These are phyloP conservation scores for Tridacna gigas DNA, from an alignment of 2,888 invertebrate species.

Conservation along the genomic window DNA sequence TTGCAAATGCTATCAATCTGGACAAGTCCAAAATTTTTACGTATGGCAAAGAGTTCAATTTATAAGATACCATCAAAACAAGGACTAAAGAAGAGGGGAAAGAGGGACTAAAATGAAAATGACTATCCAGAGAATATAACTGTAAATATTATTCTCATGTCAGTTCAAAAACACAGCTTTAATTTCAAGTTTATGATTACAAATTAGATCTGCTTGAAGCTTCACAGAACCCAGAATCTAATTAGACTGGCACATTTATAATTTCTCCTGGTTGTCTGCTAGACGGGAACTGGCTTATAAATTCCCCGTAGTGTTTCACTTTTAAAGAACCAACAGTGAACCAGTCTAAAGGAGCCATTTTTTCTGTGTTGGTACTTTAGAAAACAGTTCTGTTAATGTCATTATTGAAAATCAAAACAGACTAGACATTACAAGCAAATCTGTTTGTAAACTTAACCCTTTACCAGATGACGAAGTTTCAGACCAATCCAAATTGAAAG, in stretches of 20 bases:
- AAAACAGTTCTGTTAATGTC: background rate
- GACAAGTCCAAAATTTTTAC: background rate
- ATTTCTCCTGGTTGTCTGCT: slow-evolving; percentile 3
- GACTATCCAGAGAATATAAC: too few relatives aligned
- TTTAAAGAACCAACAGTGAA: background rate
- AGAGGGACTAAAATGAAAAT: too few relatives aligned
- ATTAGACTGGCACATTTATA: slow-evolving; percentile 23
- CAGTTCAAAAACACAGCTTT: background rate
- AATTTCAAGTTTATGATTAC: slow-evolving; percentile 11
- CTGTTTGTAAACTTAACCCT: slow-evolving; percentile 10
- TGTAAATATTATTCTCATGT: too few relatives aligned
- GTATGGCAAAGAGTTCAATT: background rate
- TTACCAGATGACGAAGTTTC: background rate
- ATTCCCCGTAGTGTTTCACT: background rate
- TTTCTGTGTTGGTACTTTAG: background rate
- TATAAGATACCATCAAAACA: too few relatives aligned
- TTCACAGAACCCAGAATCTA: slow-evolving; percentile 13
- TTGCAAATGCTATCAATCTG: background rate
- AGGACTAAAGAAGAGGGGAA: too few relatives aligned
- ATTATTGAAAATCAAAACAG: background rate
- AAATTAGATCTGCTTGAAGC: slow-evolving; percentile 22
- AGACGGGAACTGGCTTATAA: background rate
- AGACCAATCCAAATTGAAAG: background rate
- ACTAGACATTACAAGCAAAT: slow-evolving; percentile 1
- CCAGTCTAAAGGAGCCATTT: background rate